Evolutionary conservation across 2,888 invertebrate species (phyloP).

Genomic region (Aphodius sticticus): DNA sequence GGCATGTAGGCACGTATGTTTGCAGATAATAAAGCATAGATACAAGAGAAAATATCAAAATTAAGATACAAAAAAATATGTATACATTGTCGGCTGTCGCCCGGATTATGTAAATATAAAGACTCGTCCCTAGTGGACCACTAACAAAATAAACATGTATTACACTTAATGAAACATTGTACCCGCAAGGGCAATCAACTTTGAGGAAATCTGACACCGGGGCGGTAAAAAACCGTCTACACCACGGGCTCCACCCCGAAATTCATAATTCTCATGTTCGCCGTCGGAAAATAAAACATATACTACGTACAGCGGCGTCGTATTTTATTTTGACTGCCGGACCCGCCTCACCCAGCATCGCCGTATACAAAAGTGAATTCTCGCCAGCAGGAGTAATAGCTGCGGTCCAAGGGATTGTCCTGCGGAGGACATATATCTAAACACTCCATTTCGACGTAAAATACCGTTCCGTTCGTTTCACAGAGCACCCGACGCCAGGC

Average conservation of each 20-base stretch:
- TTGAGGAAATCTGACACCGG: not conserved
- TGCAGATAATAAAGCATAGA: not conserved
- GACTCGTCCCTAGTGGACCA: not conserved
- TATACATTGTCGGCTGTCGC: not conserved
- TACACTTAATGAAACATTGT: conserved; percentile 4
- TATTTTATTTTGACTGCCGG: not conserved
- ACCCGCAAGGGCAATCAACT: conserved; percentile 4
- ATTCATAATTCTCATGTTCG: conserved; percentile 4
- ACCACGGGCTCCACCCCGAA: not conserved
- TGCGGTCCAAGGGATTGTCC: not conserved
- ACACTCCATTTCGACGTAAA: not conserved
- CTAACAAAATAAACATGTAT: not conserved
- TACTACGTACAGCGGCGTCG: not conserved
- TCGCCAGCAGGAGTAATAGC: not conserved
- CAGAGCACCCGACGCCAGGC: not conserved
- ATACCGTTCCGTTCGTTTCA: not conserved
- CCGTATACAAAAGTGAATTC: not conserved
- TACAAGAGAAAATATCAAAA: not conserved
- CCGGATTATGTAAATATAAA: not conserved
- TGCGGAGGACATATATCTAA: not conserved
- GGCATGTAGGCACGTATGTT: no score
- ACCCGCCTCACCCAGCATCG: not conserved
- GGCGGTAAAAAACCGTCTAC: not conserved
- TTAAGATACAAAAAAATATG: not conserved
- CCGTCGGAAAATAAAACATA: not conserved